Conservation (phyloP, 2,797 vertebrate genomes). For the Heliangelus exortis region DNA sequence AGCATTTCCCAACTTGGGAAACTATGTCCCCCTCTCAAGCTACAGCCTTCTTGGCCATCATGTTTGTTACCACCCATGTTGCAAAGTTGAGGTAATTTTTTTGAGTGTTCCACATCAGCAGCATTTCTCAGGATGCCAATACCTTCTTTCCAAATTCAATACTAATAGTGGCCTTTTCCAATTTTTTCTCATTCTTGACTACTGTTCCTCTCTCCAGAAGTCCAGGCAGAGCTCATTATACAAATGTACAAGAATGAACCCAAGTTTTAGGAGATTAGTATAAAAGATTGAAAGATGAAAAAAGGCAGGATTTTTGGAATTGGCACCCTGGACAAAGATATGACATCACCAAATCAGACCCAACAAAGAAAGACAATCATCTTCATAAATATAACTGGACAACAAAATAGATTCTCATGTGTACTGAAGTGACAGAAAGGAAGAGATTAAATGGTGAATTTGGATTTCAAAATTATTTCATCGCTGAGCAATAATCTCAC, state of each 20-base stretch:
- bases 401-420: neutral
- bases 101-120: neutral
- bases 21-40: neutral
- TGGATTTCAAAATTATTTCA: neutral
- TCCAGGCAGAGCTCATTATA: neutral
- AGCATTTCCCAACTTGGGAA: neutral
- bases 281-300: neutral
- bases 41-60: neutral
- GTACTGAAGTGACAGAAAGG: neutral
- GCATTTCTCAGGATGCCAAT: neutral
- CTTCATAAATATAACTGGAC: neutral
- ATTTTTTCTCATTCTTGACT: neutral
- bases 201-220: neutral
- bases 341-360: neutral
- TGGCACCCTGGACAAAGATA: neutral
- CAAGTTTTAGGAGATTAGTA: neutral
- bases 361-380: neutral
- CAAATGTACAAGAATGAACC: neutral
- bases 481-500: neutral
- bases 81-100: neutral
- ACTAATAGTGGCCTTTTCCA: neutral
- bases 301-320: neutral
- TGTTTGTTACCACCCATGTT: neutral
- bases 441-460: neutral
- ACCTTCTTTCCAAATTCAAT: neutral